Base-by-base conservation (phyloP, 2,797 vertebrate genomes). In the Clarias fuscus region DNA sequence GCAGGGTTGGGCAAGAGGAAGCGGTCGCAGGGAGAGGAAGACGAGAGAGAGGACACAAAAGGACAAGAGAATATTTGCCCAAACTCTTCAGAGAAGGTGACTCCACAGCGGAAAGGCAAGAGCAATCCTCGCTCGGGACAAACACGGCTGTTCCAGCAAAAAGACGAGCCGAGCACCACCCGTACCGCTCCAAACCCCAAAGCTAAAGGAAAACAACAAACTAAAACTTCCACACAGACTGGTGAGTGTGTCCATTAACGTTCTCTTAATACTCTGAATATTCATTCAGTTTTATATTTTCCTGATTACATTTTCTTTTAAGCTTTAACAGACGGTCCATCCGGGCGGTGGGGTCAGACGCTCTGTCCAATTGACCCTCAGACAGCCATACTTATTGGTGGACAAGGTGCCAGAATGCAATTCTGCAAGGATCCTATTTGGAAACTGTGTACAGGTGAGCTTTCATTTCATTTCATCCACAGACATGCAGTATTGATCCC, bases 341-440 rank as follows among this genome's bases (percentile, higher is more conserved):
- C 95, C 0, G 93, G 93, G 13, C 95, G 96, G 83, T 96, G 96
- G 95, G 95, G 94, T 86, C 95, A 94, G 88, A 94, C 93, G 6
- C 87, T 96, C 18, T 96, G 95, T 88, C 93, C 93, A 76, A 93
- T 96, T 40, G 94, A 96, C 62, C 85, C 93, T 80, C 94, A 96
- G 89, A 96, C 96, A 4, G 95, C 93, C 15, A 95, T 96, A 89
- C 92, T 95, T 77, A 95, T 95, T 30, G 95, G 95, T 89, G 95
- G 95, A 6, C 95, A 96, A 91, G 95, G 95, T 71, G 90, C 94
- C 85, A 92, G 91, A 89, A 95, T 94, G 94, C 95, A 95, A 84
- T 96, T 96, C 92, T 96, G 95, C 91, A 96, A 96, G 90, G 96
- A 97, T 58, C 95, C 96, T n/a, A 95, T 97, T 92, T 97, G 96